Base-by-base conservation (phyloP, 2,797 vertebrate genomes). In the Chanos chanos region DNA sequence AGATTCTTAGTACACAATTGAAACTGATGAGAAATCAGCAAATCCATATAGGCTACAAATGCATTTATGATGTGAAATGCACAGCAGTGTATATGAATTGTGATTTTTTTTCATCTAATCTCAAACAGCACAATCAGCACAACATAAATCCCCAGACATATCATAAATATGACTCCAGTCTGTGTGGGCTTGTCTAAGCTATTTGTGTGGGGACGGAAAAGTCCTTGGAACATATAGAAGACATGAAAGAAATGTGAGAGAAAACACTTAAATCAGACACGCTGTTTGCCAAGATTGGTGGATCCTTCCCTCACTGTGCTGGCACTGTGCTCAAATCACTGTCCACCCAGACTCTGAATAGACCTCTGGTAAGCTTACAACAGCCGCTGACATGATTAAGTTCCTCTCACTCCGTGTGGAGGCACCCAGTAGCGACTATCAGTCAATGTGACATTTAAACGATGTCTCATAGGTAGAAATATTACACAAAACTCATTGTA, bases 401-500 rank as follows among this genome's bases (percentile, higher is more conserved):
- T 59, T 54, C 37, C 30, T 54, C 19, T 49, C 44, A 36, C 48
- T 37, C 51, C 47, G 45, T 51, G 39, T 41, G 5, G 24, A 21
- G 51, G 24, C 21, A 48, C 4, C 58, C 31, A 22, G 13, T 47
- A 27, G 48, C 43, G 12, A 33, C 49, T 24, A 61, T 70, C 58
- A 58, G 40, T 58, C 66, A 55, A 25, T 28, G 31, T 55, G 43
- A 44, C 47, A 37, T 55, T 57, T 43, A 54, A 21, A 61, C 36
- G 49, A 22, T 61, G 30, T 48, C 51, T 50, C 34, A 37, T 19
- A 55, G 44, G 54, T 58, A 24, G 47, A 49, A 50, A 68, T 61
- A 59, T 40, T 58, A 44, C 24, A 2, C 22, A 50, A 49, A 48
- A 60, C 25, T 27, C 50, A 33, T 27, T 47, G 4, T 6, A 12